phyloP scores from a whole-genome alignment of 2,113 vertebrate species.

The Geococcyx californianus region DNA sequence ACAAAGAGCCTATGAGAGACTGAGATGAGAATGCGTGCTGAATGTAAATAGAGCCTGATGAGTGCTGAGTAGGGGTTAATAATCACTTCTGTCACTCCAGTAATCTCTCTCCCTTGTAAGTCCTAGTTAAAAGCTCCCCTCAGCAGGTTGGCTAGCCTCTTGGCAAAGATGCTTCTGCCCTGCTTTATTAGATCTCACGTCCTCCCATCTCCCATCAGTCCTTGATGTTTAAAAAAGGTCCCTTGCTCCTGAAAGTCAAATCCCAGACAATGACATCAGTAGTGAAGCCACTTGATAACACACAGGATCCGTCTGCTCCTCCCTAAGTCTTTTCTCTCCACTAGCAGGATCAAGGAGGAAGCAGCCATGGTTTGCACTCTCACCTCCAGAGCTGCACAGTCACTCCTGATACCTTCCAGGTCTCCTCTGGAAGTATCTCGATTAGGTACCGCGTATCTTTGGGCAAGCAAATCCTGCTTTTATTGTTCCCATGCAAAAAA shows the following conservation, averaged over 20 bases:
- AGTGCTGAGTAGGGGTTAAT: neutral
- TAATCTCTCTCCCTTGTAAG: neutral
- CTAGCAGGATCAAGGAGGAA: neutral
- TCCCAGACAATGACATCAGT: neutral
- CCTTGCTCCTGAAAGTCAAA: neutral
- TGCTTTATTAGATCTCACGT: fast-evolving
- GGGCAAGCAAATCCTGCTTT: neutral
- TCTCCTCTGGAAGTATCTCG: neutral
- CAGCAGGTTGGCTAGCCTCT: neutral
- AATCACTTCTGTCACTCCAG: neutral
- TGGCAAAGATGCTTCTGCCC: neutral
- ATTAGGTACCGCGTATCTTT: neutral
- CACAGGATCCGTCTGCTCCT: neutral
- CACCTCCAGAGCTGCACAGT: neutral
- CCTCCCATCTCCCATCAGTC: too few species aligned
- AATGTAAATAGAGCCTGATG: neutral
- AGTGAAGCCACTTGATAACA: neutral
- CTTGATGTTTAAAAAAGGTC: neutral
- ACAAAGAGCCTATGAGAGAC: neutral
- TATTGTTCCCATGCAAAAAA: neutral
- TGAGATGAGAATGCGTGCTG: too few species aligned
- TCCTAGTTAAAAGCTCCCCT: neutral
- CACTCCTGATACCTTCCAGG: neutral
- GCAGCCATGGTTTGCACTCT: neutral
- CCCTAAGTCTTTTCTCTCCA: neutral